A percentile compares a stretch with the other conserved stretches of the same genome.
Evolutionary conservation across 2,113 vertebrate species (phyloP).

Genomic region (Murina feae): DNA sequence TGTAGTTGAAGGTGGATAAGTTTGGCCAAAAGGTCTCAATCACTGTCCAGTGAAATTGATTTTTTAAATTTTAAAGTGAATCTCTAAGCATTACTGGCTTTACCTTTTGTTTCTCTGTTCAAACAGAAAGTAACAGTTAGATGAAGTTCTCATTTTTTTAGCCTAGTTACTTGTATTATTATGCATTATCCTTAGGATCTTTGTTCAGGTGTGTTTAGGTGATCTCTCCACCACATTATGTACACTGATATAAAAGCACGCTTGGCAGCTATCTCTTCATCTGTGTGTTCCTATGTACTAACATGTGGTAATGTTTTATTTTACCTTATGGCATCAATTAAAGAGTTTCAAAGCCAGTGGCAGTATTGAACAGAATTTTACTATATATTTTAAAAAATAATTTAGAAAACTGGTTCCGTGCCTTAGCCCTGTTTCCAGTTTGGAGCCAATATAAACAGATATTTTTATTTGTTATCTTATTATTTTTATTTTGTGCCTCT

Average conservation of each 20-base stretch:
- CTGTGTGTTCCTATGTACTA: not conserved
- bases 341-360: not conserved
- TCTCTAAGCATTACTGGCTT: not conserved
- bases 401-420: not conserved
- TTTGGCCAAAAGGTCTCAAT: not conserved
- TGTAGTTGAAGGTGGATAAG: not conserved
- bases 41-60: not conserved
- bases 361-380: not conserved
- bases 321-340: not conserved
- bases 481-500: not conserved
- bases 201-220: not conserved
- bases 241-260: not conserved
- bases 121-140: not conserved
- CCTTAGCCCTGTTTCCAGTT: not conserved
- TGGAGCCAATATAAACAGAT: not conserved
- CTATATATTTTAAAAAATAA: not conserved
- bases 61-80: not conserved
- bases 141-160: not conserved
- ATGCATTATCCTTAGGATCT: not conserved
- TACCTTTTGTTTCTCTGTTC: not conserved
- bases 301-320: not conserved
- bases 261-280: not conserved
- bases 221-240: not conserved
- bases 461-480: not conserved
- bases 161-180: not conserved